Evolutionary conservation across 2,888 invertebrate species (phyloP).

Genomic region (Galeopsomyia nigrocyanea): DNA sequence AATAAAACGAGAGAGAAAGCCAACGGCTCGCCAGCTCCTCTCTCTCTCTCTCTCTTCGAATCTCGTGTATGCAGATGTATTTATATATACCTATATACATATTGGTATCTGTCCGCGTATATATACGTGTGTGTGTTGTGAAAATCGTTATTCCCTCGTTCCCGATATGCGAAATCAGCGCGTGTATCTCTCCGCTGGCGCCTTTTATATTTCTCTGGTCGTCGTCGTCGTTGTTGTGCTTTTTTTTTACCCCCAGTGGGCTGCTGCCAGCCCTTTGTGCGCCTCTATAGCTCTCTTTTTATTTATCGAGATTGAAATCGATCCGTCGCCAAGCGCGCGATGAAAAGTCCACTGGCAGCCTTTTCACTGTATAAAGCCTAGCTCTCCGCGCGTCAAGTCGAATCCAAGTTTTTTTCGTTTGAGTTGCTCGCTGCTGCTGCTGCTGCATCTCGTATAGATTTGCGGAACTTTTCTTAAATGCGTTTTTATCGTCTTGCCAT

Average conservation of each 20-base stretch:
- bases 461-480: slow-evolving; percentile 17
- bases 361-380: no score
- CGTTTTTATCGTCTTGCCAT: slow-evolving; percentile 17
- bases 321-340: slow-evolving; percentile 8
- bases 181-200: slow-evolving; percentile 19
- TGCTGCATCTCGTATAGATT: not conserved
- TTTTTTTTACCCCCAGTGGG: not conserved
- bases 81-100: not conserved
- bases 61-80: no score
- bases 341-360: slow-evolving; percentile 11
- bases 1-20: not conserved
- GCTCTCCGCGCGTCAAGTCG: not conserved
- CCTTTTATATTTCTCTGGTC: not conserved
- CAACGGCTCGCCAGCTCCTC: slow-evolving; percentile 17
- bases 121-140: slow-evolving; percentile 9
- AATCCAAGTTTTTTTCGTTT: slow-evolving; percentile 2
- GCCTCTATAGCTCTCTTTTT: not conserved
- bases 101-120: slow-evolving; percentile 21
- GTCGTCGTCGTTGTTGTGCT: no score
- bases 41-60: not conserved
- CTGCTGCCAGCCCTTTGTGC: not conserved
- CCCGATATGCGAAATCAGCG: slow-evolving; percentile 31
- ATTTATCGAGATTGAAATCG: slow-evolving; percentile 35
- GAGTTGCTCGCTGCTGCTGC: not conserved
- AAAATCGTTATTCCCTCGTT: slow-evolving; percentile 34